phyloP scores from a whole-genome alignment of 2,888 invertebrate species.

The Euzetes globulus region DNA sequence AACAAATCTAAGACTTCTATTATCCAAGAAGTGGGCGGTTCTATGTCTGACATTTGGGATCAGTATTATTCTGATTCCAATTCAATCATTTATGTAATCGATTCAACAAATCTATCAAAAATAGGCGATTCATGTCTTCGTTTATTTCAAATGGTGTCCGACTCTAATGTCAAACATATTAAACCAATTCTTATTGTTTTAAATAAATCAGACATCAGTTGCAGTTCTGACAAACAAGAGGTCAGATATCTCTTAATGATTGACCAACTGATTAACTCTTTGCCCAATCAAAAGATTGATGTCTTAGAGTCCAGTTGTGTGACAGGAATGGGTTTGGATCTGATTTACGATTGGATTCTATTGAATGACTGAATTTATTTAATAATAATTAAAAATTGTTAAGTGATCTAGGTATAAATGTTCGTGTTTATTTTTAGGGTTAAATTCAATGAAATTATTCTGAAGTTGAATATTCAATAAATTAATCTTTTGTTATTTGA shows the following conservation, averaged over 20 bases:
- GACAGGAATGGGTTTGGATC: background rate
- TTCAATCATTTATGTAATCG: background rate
- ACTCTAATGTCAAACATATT: background rate
- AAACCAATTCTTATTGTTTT: background rate
- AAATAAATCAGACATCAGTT: background rate
- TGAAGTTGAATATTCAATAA: no score
- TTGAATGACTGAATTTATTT: no score
- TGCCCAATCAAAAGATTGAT: background rate
- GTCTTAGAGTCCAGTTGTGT: conserved; percentile 1
- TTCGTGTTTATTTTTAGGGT: no score
- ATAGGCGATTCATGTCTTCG: background rate
- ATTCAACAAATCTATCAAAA: conserved; percentile 2
- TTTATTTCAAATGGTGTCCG: background rate
- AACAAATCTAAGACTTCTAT: background rate
- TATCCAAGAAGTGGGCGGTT: conserved; percentile 14
- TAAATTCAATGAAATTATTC: no score
- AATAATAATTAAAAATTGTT: no score
- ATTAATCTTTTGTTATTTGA: no score
- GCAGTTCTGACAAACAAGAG: background rate
- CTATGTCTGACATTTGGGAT: conserved; percentile 16
- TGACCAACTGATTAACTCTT: background rate
- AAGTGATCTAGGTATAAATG: no score
- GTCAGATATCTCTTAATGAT: conserved; percentile 1
- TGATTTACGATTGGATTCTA: background rate
- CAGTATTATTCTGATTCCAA: background rate